Base-by-base conservation (phyloP, 2,113 vertebrate genomes). In the Indri indri region DNA sequence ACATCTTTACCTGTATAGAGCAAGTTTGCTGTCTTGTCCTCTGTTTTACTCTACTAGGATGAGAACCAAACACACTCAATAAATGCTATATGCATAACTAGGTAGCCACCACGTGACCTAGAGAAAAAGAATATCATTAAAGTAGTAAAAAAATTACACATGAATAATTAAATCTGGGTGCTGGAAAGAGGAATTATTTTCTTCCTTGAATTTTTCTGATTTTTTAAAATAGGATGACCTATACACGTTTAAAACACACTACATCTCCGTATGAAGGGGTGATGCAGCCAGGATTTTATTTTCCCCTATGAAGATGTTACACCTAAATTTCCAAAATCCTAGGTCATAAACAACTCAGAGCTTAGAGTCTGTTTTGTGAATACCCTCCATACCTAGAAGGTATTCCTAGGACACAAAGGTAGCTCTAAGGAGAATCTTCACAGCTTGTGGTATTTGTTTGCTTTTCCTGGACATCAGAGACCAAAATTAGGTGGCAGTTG, bases 321-420 rank as follows among this genome's bases (percentile, higher is more conserved):
- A 82, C 6, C 18, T 90, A 81, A 85, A 54, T 86, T 93, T 80
- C 84, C 54, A 52, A 94, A 94, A 82, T n/a, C 76, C 74, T 54
- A n/a, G 22, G 10, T 68, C 73, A 68, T 22, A 61, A 20, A 63
- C 10, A 8, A 82, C 16, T 47, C 82, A 54, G 6, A 30, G 18
- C 34, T 84, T 76, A 79, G 10, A 7, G 10, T 90, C 61, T 92
- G 57, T 23, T 63, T 76, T 13, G 6, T 10, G 27, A 47, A 79
- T 14, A 47, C 5, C 34, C 47, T 83, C 34, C 30, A n/a, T 40
- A 89, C 34, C 42, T 91, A 70, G 59, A 74, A 63, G 7, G 23
- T 54, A 71, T 32, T 95, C 40, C 68, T 52, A 91, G 37, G 42
- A 77, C 54, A 83, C 11, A 45, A 89, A 54, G 77, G 34, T 50